Evolutionary conservation across 2,888 invertebrate genomes (phyloP).

Genomic region (Coleophora deauratella): DNA sequence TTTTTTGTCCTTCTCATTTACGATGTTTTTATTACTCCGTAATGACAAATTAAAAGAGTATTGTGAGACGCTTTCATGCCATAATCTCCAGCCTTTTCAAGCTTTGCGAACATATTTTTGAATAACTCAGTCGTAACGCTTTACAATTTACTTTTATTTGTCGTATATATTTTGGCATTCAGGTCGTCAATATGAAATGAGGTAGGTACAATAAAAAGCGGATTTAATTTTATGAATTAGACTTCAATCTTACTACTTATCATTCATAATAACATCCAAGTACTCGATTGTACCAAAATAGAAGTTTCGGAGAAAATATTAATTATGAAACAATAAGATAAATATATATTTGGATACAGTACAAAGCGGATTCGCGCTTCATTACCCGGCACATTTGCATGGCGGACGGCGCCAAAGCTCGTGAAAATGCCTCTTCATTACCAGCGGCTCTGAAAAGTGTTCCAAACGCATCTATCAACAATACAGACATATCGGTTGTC

Average conservation of each 20-base stretch:
- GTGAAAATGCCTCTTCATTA: slow-evolving; percentile 72
- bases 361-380: slow-evolving; percentile 56
- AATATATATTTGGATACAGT: no score
- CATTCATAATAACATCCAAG: no score
- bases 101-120: slow-evolving; percentile 30
- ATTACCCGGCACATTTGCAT: slow-evolving; percentile 64
- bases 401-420: slow-evolving; percentile 65
- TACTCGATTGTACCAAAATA: no score
- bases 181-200: no score
- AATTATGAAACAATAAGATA: no score
- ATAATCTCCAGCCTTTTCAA: slow-evolving; percentile 50
- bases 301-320: no score
- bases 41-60: slow-evolving; percentile 73
- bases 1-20: slow-evolving; percentile 70
- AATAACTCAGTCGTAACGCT: slow-evolving; percentile 41
- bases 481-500: slow-evolving; percentile 8
- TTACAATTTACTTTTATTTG: background rate
- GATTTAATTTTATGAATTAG: no score
- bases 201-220: no score
- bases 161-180: no score
- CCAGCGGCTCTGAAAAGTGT: slow-evolving; percentile 64
- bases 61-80: slow-evolving; percentile 66
- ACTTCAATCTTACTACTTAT: no score
- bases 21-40: slow-evolving; percentile 70
- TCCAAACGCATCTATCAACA: slow-evolving; percentile 27